Percentiles rank a stretch among this genome's conserved stretches.
These are phyloP conservation scores for Pterocles gutturalis DNA, from an alignment of 2,113 vertebrate species.

Conservation along the genomic window DNA sequence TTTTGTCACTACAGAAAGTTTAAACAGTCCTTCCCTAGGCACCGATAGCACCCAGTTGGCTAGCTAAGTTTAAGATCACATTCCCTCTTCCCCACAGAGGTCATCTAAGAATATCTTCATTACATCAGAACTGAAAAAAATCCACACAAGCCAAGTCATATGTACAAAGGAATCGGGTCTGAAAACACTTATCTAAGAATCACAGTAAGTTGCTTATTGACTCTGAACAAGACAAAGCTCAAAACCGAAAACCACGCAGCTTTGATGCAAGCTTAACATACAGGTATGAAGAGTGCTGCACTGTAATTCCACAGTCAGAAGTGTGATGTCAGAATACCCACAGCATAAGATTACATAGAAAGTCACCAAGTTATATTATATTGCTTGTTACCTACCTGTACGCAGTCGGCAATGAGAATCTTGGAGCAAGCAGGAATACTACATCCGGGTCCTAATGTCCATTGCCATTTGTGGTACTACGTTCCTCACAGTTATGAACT, in stretches of 20 bases:
- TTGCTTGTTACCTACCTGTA: conserved; percentile 97
- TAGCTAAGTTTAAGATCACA: conserved; percentile 57
- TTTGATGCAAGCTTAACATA: conserved; percentile 74
- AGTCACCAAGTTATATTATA: conserved; percentile 88
- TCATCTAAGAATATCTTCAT: conserved; percentile 48
- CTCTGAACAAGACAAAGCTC: conserved; percentile 74
- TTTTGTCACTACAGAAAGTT: conserved; percentile 5
- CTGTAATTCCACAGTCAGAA: conserved; percentile 93
- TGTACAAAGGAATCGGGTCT: conserved; percentile 79
- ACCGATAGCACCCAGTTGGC: conserved; percentile 25
- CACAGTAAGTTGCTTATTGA: conserved; percentile 68
- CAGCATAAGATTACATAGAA: conserved; percentile 85
- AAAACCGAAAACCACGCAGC: conserved; percentile 73
- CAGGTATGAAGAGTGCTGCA: conserved; percentile 88
- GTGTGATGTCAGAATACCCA: conserved; percentile 98
- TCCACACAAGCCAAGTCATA: conserved; percentile 71
- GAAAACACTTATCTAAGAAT: conserved; percentile 71
- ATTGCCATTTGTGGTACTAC: conserved; percentile 99
- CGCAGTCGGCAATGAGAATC: conserved; percentile 97
- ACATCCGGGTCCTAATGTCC: conserved; percentile 99
- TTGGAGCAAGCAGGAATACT: conserved; percentile 94
- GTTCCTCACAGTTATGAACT: conserved; percentile 99
- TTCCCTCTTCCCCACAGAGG: conserved; percentile 71
- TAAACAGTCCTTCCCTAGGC: conserved; percentile 30
- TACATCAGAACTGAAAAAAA: conserved; percentile 72